These are phyloP conservation scores for Girardia tigrina DNA, from an alignment of 2,888 invertebrate species.

Conservation along the genomic window DNA sequence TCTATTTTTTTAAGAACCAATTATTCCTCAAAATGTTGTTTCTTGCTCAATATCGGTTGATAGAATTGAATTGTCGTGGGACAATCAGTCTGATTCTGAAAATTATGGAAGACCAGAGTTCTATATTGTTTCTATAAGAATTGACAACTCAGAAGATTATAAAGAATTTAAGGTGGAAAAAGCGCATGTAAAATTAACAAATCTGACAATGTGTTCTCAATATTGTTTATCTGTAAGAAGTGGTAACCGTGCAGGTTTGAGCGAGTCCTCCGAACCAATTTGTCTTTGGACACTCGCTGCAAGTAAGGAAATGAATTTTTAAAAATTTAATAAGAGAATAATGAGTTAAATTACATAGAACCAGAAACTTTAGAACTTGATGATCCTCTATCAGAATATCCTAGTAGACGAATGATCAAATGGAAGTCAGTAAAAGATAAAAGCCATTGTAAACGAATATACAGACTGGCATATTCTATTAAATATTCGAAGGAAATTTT, in stretches of 20 bases:
- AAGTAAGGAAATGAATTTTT: not conserved
- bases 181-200: not conserved
- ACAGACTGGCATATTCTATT: no score
- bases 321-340: no score
- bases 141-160: no score
- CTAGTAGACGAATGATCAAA: not conserved
- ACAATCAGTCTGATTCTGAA: not conserved
- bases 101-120: not conserved
- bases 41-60: not conserved
- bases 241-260: not conserved
- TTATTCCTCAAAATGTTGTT: not conserved
- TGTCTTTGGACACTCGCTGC: not conserved
- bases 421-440: not conserved
- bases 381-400: not conserved
- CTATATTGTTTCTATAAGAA: not conserved
- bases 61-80: not conserved
- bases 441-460: not conserved
- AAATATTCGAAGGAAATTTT: no score
- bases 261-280: not conserved
- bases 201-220: not conserved
- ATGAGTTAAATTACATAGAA: not conserved
- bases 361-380: not conserved
- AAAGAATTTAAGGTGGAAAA: not conserved
- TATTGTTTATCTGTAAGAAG: not conserved
- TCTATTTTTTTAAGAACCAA: not conserved